Evolutionary conservation across 2,888 invertebrate genomes (phyloP).

Genomic region (Pelosia muscerda): DNA sequence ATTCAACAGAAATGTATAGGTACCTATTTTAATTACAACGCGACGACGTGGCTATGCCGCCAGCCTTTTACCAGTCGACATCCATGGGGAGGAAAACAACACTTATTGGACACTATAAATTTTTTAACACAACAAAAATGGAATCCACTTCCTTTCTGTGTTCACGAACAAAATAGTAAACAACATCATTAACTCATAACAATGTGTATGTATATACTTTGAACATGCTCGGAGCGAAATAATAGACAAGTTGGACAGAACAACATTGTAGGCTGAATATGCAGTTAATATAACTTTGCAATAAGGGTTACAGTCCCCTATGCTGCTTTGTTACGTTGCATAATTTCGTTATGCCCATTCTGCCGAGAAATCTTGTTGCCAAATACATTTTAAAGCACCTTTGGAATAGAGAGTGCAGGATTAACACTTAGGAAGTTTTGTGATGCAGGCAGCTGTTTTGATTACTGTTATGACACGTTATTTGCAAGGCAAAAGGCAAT

Average conservation of each 20-base stretch:
- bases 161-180: conserved; percentile 18
- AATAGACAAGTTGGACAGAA: conserved; percentile 70
- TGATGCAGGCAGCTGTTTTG: conserved; percentile 29
- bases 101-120: too few species aligned
- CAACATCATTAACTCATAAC: conserved; percentile 23
- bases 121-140: too few species aligned
- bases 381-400: conserved; percentile 59
- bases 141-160: conserved; percentile 3
- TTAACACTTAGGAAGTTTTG: conserved; percentile 44
- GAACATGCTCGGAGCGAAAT: conserved; percentile 63
- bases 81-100: too few species aligned
- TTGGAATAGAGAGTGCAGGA: conserved; percentile 44
- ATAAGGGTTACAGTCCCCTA: conserved; percentile 71
- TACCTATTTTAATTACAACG: too few species aligned
- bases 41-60: too few species aligned
- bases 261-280: conserved; percentile 56
- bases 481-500: too few species aligned
- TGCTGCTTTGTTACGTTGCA: conserved; percentile 66
- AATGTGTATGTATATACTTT: conserved; percentile 22
- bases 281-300: conserved; percentile 79
- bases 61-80: too few species aligned
- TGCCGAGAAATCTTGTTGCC: conserved; percentile 69
- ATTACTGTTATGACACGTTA: conserved; percentile 24
- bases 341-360: conserved; percentile 77
- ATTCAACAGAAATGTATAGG: conserved; percentile 23